Evolutionary conservation across 2,113 vertebrate genomes (phyloP), one percentile per base, ranked within the genome.

Genomic region (Lepidothrix coronata): DNA sequence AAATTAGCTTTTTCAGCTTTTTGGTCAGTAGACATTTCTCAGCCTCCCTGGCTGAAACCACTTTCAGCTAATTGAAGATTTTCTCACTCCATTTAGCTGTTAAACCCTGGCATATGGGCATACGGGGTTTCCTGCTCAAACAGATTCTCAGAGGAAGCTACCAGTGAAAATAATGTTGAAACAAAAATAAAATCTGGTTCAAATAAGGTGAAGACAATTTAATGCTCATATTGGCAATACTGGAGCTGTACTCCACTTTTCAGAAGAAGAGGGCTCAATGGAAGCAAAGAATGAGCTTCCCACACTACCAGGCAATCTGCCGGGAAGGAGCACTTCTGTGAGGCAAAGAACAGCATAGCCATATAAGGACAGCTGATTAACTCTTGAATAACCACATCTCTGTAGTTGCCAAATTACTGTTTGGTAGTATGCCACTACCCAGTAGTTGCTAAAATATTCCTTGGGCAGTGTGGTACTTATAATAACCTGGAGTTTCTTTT

Each of bases 21-120:
- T 88, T 1, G 22, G 58, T 80, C 46, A 65, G 27, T n/a, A 81
- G 46, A 58, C n/a, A 43, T 70, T 96, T 89, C 88, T 88, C 62
- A 92, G 43, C 43, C 74, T 72, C 62, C 17, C 58, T 75, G 68
- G 16, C 63, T 85, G 72, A 95, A 96, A 92, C 79, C 5, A 93
- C 46, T 85, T 95, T 85, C 89, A 91, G 81, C 70, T 97, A 94
- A 95, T 91, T 97, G 93, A 85, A 95, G 84, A 93, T 95, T 89
- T 96, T 97, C 94, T 89, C 85, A 78, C 77, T 93, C 68, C 84
- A 70, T 88, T 95, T 95, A 94, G 57, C 72, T 86, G 74, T 39
- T 96, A 95, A 91, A 95, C 14, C 24, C 65, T 49, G 41, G 37
- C 88, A 93, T 94, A 94, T 75, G 94, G 91, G 12, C 86, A 85